Conservation (phyloP, 1,140 invertebrate genomes). For the Gerris buenoi region DNA sequence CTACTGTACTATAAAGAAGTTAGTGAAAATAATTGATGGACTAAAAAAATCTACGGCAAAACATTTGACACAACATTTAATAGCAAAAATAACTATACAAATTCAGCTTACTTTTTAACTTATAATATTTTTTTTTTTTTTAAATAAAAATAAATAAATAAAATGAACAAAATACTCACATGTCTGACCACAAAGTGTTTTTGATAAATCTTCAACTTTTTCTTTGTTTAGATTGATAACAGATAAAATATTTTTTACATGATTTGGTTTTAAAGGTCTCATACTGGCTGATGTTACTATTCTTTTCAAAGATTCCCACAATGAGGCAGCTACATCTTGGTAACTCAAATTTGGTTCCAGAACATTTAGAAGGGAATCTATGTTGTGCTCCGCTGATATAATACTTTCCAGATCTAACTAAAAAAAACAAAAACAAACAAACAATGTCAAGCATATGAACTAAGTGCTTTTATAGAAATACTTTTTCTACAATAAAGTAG, state of each 20-base stretch:
- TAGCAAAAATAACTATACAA: no score
- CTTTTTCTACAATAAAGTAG: no score
- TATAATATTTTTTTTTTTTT: no score
- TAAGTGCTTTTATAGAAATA: no score
- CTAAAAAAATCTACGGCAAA: no score
- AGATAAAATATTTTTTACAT: background rate
- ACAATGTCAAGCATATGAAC: no score
- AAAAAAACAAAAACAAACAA: no score
- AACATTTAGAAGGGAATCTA: background rate
- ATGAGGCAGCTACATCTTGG: background rate
- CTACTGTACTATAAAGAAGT: no score
- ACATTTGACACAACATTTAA: no score
- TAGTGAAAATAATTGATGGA: no score
- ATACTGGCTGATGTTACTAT: background rate
- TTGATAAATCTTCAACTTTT: background rate
- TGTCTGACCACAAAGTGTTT: background rate
- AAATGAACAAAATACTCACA: background rate
- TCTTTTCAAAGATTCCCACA: background rate
- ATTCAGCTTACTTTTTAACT: no score
- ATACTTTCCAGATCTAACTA: background rate
- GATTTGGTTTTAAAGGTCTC: background rate
- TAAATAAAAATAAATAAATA: no score
- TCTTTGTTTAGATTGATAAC: background rate
- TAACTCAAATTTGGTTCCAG: background rate
- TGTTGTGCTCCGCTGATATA: background rate